Conservation (phyloP, 1,140 invertebrate species). For the Brachionus koreanus region DNA sequence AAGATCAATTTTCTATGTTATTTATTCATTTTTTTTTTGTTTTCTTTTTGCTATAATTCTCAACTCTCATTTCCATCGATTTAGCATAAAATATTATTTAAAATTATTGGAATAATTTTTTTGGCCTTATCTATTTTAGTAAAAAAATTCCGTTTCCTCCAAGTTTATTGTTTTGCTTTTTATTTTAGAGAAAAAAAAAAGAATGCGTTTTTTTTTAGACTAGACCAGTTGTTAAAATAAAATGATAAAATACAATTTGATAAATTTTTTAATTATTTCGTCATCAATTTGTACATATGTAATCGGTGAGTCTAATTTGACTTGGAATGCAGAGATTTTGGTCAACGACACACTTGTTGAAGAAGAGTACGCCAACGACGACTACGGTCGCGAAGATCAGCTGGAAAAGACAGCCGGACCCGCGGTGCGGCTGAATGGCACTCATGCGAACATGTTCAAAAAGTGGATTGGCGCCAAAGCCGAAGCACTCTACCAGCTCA, state of each 20-base stretch:
- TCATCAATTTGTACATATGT: neutral
- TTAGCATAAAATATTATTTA: neutral
- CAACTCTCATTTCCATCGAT: neutral
- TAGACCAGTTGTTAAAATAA: neutral
- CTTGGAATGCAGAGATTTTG: neutral
- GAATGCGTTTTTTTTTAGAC: neutral
- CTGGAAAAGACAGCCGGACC: neutral
- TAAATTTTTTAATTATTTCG: neutral
- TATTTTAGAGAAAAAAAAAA: neutral
- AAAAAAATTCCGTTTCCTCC: too few species aligned
- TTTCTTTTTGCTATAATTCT: neutral
- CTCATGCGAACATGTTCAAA: conserved; percentile 12
- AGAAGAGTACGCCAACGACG: neutral
- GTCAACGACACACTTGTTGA: neutral
- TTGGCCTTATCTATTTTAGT: too few species aligned
- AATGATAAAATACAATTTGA: neutral
- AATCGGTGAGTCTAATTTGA: neutral
- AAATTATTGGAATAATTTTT: neutral
- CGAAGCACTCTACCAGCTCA: neutral
- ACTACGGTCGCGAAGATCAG: neutral
- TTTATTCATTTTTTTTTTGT: too few species aligned
- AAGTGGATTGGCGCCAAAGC: conserved; percentile 17
- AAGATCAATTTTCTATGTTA: too few species aligned
- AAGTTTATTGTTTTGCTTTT: neutral
- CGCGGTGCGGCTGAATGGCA: neutral